A percentile compares a stretch with the other conserved stretches of the same genome.
Evolutionary conservation across 1,140 invertebrate genomes (phyloP).

Genomic region (Penaeus chinensis): DNA sequence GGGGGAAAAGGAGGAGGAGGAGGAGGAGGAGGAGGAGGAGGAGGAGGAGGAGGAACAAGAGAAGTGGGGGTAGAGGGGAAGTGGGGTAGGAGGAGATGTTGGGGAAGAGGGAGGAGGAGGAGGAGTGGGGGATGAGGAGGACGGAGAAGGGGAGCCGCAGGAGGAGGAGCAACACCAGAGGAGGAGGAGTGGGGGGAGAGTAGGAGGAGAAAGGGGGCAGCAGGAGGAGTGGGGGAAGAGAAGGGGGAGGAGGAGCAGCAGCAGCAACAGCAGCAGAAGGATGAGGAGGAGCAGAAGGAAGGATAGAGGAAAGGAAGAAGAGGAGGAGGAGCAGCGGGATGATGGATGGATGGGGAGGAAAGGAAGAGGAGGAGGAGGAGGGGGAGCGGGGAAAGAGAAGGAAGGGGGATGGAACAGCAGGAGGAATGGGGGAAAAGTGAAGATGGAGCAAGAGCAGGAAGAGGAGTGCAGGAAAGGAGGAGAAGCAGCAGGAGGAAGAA

Average conservation of each 20-base stretch:
- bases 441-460: no score
- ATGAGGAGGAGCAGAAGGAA: no score
- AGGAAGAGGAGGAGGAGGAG: neutral
- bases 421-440: no score
- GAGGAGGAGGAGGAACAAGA: no score
- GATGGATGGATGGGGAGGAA: neutral
- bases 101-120: neutral
- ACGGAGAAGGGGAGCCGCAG: neutral
- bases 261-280: neutral
- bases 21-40: neutral
- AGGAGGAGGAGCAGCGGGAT: neutral
- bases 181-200: no score
- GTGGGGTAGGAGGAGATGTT: neutral
- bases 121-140: neutral
- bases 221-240: no score
- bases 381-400: no score
- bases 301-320: neutral
- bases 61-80: no score
- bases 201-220: neutral
- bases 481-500: no score
- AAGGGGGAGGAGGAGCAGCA: neutral
- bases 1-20: neutral
- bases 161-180: neutral
- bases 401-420: neutral
- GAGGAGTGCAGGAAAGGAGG: neutral